Evolutionary conservation across 53 echinoderm and acorn worm species (phyloP).

Genomic region (Mesocentrotus franciscanus): DNA sequence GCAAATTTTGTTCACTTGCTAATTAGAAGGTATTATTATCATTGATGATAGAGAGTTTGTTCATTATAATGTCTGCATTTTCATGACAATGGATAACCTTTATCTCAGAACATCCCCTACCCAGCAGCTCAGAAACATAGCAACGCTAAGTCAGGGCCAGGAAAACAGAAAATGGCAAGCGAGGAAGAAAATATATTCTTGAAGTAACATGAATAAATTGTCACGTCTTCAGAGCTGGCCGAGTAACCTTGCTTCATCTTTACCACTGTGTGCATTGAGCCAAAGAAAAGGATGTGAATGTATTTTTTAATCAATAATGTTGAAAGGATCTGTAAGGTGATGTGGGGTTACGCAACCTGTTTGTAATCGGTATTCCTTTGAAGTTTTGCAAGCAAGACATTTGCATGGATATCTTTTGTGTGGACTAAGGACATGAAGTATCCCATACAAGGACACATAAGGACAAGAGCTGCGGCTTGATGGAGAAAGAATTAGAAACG

Average conservation of each 20-base stretch:
- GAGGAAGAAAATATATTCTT: neutral
- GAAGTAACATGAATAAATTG: conserved; percentile 13
- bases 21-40: neutral
- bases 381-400: neutral
- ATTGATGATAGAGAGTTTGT: neutral
- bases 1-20: neutral
- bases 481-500: neutral
- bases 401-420: conserved; percentile 7
- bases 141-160: neutral
- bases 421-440: neutral
- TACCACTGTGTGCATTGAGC: neutral
- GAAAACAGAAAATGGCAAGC: neutral
- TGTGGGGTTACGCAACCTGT: neutral
- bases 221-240: neutral
- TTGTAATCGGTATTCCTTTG: conserved; percentile 43
- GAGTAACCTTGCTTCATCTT: neutral
- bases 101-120: neutral
- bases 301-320: conserved; percentile 32
- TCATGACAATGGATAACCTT: conserved; percentile 11
- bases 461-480: conserved; percentile 28
- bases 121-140: neutral
- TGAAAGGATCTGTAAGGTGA: neutral
- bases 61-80: neutral
- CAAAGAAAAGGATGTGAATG: conserved; percentile 23
- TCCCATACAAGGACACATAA: conserved; percentile 20